Percentiles rank a stretch among this genome's conserved stretches.
Evolutionary conservation across 1,140 invertebrate species (phyloP).

Genomic region (Temnothorax longispinosus): DNA sequence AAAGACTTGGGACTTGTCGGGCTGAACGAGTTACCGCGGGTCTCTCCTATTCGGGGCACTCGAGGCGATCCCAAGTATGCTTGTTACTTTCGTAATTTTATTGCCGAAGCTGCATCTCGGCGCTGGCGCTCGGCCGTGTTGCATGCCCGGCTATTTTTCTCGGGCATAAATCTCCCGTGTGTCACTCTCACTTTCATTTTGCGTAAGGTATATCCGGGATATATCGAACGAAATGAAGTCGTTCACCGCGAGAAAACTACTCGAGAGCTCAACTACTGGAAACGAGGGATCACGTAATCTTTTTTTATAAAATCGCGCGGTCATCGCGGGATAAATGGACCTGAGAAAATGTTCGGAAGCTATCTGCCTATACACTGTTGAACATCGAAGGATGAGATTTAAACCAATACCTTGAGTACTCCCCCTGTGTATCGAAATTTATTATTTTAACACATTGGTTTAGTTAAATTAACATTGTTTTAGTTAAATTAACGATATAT

Average conservation of each 20-base stretch:
- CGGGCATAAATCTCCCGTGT: slow-evolving; percentile 1
- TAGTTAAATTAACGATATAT: no score
- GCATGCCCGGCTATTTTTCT: slow-evolving; percentile 11
- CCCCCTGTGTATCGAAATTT: no score
- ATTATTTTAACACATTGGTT: no score
- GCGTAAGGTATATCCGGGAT: slow-evolving; percentile 40
- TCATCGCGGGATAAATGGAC: background rate
- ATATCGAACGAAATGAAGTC: slow-evolving; percentile 40
- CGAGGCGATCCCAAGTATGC: background rate
- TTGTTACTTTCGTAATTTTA: slow-evolving; percentile 45
- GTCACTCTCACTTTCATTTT: slow-evolving; percentile 58
- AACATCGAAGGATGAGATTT: no score
- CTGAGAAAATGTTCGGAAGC: background rate
- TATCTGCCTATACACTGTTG: no score
- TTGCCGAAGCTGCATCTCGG: slow-evolving; percentile 33
- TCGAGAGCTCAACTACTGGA: background rate
- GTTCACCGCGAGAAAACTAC: background rate
- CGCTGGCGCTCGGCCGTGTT: background rate
- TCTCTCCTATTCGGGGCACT: slow-evolving; percentile 1
- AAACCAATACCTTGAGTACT: no score
- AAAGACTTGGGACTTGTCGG: background rate
- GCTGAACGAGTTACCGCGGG: background rate
- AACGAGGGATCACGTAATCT: slow-evolving; percentile 9
- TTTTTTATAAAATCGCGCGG: background rate
- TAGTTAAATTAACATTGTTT: no score